A percentile compares a stretch with the other conserved stretches of the same genome.
Conservation (phyloP, 2,888 invertebrate species). For the Aspidapion aeneum region DNA sequence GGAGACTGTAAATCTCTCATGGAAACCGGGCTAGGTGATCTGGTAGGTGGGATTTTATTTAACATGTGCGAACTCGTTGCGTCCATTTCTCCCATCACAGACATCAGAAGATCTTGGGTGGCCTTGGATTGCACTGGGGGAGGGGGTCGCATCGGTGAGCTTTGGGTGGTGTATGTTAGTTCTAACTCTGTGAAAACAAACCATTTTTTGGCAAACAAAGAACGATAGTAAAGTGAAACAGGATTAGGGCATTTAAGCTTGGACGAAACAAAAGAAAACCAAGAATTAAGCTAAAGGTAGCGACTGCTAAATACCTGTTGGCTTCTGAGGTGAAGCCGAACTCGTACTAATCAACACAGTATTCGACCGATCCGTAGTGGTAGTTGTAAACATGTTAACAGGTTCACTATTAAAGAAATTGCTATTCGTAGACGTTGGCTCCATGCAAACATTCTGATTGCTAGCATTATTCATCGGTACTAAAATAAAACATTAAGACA, state of each 20-base stretch:
- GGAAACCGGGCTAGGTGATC: constrained; percentile 84
- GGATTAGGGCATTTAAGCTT: no score
- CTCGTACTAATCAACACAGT: constrained; percentile 1
- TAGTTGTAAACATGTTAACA: constrained; percentile 16
- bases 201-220: no score
- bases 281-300: no score
- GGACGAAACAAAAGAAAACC: no score
- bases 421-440: constrained; percentile 13
- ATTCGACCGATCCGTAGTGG: constrained; percentile 10
- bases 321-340: constrained; percentile 42
- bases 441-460: constrained; percentile 20
- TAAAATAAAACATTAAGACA: no score
- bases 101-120: constrained; percentile 80
- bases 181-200: no score
- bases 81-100: constrained; percentile 86
- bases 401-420: constrained; percentile 16
- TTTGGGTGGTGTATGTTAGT: constrained; percentile 42
- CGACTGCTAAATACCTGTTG: no score
- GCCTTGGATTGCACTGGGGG: constrained; percentile 67
- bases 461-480: constrained; percentile 18
- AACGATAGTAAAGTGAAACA: no score
- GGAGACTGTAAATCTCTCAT: constrained; percentile 80
- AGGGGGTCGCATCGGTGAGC: constrained; percentile 41
- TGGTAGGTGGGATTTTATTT: constrained; percentile 78
- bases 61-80: constrained; percentile 80